phyloP scores from a whole-genome alignment of 2,888 invertebrate genomes.

The Anthoptus insignis region DNA sequence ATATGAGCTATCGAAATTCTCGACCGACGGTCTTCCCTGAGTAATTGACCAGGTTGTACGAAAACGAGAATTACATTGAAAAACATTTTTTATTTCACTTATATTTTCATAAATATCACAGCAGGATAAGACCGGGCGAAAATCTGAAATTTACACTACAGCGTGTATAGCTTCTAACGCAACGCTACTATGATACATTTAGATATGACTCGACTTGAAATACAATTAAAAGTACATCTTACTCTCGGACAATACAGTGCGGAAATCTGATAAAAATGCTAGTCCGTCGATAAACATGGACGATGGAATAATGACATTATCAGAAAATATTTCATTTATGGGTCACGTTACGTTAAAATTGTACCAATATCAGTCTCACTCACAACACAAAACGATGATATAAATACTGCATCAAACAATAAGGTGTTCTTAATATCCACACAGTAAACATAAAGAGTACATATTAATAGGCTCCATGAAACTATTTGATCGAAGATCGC shows the following conservation, averaged over 20 bases:
- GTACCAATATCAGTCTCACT: constrained; percentile 85
- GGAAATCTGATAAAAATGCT: constrained; percentile 27
- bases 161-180: constrained; percentile 81
- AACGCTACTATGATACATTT: constrained; percentile 59
- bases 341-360: constrained; percentile 76
- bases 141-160: constrained; percentile 83
- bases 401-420: constrained; percentile 82
- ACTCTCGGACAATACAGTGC: constrained; percentile 15
- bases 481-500: constrained; percentile 81
- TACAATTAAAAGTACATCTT: constrained; percentile 15
- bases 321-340: constrained; percentile 69
- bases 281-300: constrained; percentile 53
- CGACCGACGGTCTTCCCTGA: constrained; percentile 72
- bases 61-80: constrained; percentile 48
- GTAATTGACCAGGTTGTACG: constrained; percentile 73
- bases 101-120: constrained; percentile 74
- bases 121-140: constrained; percentile 85
- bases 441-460: constrained; percentile 64
- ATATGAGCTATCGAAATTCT: constrained; percentile 84
- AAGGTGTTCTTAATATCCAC: constrained; percentile 56
- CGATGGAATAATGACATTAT: constrained; percentile 63
- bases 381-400: constrained; percentile 79
- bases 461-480: constrained; percentile 63
- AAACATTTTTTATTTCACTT: constrained; percentile 42
- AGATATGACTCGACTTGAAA: constrained; percentile 35